Percentiles rank a stretch among this genome's conserved stretches.
These are phyloP conservation scores for Sipha maydis DNA, from an alignment of 2,888 invertebrate species.

Conservation along the genomic window DNA sequence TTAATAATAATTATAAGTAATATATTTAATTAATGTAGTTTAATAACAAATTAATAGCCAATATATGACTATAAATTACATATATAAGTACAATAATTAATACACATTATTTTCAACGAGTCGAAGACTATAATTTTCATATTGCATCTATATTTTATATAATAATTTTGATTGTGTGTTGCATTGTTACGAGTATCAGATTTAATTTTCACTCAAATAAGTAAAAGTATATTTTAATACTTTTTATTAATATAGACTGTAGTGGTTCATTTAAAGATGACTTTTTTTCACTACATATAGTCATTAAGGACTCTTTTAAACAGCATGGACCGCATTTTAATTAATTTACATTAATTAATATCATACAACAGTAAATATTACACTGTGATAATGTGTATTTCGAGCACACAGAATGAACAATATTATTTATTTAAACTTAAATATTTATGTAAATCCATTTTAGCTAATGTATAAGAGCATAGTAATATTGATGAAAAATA, in stretches of 20 bases:
- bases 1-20: too few relatives aligned
- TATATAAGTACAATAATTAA: not conserved
- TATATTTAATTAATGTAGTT: too few relatives aligned
- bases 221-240: conserved; percentile 6
- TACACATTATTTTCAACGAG: not conserved
- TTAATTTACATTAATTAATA: not conserved
- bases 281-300: not conserved
- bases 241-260: not conserved
- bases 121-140: not conserved
- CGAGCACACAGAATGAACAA: not conserved
- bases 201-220: not conserved
- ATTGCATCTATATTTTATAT: not conserved
- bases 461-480: not conserved
- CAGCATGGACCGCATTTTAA: not conserved
- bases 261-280: conserved; percentile 2
- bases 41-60: too few relatives aligned
- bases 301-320: not conserved
- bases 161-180: not conserved
- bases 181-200: not conserved
- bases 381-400: not conserved
- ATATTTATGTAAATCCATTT: not conserved
- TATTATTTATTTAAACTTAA: not conserved
- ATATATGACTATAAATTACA: not conserved
- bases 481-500: not conserved
- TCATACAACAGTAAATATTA: not conserved